Evolutionary conservation across 2,888 invertebrate species (phyloP), one percentile per base, ranked within the genome.

Genomic region (Ichneumon xanthorius): DNA sequence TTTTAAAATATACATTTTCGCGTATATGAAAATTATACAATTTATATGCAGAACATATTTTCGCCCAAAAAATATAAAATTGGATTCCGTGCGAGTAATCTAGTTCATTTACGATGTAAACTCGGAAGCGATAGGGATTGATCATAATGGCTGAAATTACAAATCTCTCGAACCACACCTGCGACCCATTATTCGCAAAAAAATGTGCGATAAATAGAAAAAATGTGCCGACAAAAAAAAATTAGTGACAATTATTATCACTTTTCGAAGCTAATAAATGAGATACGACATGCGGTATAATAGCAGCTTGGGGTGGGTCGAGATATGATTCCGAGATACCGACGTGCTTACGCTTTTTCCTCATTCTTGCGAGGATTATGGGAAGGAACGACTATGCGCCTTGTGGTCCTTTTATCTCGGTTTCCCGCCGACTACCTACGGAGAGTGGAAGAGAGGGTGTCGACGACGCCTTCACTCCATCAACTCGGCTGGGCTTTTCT

Each of bases 401-500:
- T 33, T 19, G n/a, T 7, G n/a, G 11, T 55, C 37, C 19, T 33
- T 71, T 33, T 71, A 53, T 71, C 19, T 55, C 16, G 19, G 22
- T 11, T 2, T 22, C 19, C 22, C 9, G n/a, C 22, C 55, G n/a
- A 6, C 26, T 26, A 11, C 4, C 37, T 11, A 22, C 48, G 30
- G 16, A 30, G 50, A 7, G 45, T 9, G 26, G 30, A 70, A 68
- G 48, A 68, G 48, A 71, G 76, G 70, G 81, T 76, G 40, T 50
- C 50, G 70, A 70, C 70, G 63, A 22, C 5, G 33, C 48, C 70
- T 77, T 45, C 55, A 40, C 65, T 37, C 55, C 71, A 77, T 82
- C 65, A 77, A 71, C 77, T 77, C 22, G 65, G 33, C 65, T 71
- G n/a, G 55, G 72, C 55, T 77, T 82, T 65, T 55, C 37, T 50